Evolutionary conservation across 2,113 vertebrate genomes (phyloP).

Genomic region (Morone chrysops): DNA sequence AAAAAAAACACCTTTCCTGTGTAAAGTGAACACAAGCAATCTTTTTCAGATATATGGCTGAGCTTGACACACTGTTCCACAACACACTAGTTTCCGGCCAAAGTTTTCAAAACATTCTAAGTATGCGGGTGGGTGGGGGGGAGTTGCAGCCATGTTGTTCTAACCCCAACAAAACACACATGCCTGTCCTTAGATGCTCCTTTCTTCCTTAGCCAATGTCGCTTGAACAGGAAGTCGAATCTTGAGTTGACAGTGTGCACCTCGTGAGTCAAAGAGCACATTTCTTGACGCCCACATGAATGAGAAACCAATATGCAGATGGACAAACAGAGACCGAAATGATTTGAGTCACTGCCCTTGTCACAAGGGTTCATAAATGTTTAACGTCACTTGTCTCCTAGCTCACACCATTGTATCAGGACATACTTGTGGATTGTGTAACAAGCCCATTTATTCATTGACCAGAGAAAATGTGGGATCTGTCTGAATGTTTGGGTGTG

Average conservation of each 20-base stretch:
- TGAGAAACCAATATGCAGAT: background rate
- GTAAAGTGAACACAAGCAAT: conserved; percentile 32
- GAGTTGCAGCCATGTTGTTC: conserved; percentile 4
- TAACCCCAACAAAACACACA: conserved; percentile 17
- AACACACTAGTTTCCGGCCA: conserved; percentile 22
- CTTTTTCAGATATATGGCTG: conserved; percentile 9
- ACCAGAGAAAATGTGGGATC: conserved; percentile 5
- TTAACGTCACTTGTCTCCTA: background rate
- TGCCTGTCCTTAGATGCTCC: background rate
- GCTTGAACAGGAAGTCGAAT: conserved; percentile 40
- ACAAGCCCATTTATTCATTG: conserved; percentile 16
- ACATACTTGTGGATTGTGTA: conserved; percentile 16
- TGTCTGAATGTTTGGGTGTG: conserved; percentile 14
- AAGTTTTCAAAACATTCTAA: conserved; percentile 51
- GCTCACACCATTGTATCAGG: background rate
- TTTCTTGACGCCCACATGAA: conserved; percentile 7
- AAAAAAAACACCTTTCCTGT: conserved; percentile 39
- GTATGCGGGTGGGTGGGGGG: background rate
- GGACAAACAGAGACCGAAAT: background rate
- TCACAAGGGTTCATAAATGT: conserved; percentile 24
- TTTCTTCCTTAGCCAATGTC: background rate
- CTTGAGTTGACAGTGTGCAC: conserved; percentile 2
- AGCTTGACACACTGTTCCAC: conserved; percentile 48
- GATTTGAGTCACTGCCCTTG: conserved; percentile 5
- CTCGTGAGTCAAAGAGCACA: background rate